These are phyloP conservation scores for Genyomyrus donnyi DNA, from an alignment of 2,113 vertebrate species.

Conservation along the genomic window DNA sequence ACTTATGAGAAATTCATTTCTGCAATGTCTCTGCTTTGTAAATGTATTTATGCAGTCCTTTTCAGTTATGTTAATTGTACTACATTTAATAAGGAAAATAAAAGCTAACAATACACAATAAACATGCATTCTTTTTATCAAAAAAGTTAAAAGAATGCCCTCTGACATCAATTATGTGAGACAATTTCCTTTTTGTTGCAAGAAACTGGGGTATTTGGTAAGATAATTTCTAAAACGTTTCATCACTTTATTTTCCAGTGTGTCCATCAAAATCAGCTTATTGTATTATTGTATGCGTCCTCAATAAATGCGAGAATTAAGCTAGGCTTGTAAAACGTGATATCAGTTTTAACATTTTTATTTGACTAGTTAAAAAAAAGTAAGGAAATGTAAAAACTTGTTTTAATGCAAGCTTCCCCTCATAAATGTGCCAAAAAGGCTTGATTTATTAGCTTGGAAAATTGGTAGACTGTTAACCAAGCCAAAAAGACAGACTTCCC, in stretches of 20 bases:
- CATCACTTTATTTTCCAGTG: neutral
- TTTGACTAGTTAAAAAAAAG: conserved; percentile 36
- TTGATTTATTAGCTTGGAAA: conserved; percentile 49
- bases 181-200: conserved; percentile 21
- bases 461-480: conserved; percentile 15
- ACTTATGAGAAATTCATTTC: neutral
- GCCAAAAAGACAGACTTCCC: neutral
- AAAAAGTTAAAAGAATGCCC: neutral
- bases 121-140: conserved; percentile 36
- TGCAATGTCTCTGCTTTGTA: neutral
- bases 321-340: conserved; percentile 44
- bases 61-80: neutral
- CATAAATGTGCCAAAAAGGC: conserved; percentile 57
- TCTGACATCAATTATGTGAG: neutral
- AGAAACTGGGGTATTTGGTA: neutral
- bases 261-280: neutral
- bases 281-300: neutral
- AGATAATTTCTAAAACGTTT: neutral
- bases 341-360: conserved; percentile 42
- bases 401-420: conserved; percentile 41
- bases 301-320: conserved; percentile 48
- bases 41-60: too few relatives aligned
- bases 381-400: conserved; percentile 53
- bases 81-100: neutral
- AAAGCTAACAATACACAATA: conserved; percentile 26